These are phyloP conservation scores for Tuta absoluta DNA, from an alignment of 2,888 invertebrate genomes.

Conservation along the genomic window DNA sequence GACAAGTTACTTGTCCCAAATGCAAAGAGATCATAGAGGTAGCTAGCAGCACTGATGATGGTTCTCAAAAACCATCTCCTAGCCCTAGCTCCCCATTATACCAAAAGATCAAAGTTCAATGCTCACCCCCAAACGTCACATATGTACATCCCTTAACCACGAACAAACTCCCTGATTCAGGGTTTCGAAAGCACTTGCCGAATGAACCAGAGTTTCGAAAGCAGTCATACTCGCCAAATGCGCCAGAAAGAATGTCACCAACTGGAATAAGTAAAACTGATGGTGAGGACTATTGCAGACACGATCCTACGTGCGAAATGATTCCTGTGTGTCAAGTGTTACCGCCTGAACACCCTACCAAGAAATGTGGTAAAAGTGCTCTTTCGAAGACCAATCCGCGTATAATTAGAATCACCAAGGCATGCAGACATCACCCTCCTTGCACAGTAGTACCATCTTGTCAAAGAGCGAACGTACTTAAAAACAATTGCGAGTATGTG, in stretches of 20 bases:
- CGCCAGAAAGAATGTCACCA: background rate
- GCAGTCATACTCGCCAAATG: background rate
- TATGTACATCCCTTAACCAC: background rate
- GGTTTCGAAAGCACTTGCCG: background rate
- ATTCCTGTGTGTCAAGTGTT: conserved; percentile 66
- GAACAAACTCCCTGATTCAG: background rate
- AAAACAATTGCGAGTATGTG: conserved; percentile 67
- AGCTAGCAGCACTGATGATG: conserved; percentile 56
- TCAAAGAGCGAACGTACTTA: conserved; percentile 62
- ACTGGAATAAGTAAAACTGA: background rate
- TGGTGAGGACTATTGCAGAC: conserved; percentile 52
- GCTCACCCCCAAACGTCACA: background rate
- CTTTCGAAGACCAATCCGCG: conserved; percentile 48
- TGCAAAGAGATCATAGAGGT: conserved; percentile 64
- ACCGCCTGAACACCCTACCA: conserved; percentile 48
- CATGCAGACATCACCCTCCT: conserved; percentile 71
- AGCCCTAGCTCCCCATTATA: background rate
- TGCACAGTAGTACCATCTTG: conserved; percentile 73
- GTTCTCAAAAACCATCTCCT: conserved; percentile 41
- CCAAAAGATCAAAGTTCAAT: background rate
- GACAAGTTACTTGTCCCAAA: conserved; percentile 59
- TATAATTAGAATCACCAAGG: conserved; percentile 67
- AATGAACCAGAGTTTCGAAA: conserved; percentile 3
- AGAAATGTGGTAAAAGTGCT: conserved; percentile 44
- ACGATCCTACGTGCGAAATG: conserved; percentile 64